phyloP scores from a whole-genome alignment of 2,113 vertebrate species.

The Aptenodytes forsteri region DNA sequence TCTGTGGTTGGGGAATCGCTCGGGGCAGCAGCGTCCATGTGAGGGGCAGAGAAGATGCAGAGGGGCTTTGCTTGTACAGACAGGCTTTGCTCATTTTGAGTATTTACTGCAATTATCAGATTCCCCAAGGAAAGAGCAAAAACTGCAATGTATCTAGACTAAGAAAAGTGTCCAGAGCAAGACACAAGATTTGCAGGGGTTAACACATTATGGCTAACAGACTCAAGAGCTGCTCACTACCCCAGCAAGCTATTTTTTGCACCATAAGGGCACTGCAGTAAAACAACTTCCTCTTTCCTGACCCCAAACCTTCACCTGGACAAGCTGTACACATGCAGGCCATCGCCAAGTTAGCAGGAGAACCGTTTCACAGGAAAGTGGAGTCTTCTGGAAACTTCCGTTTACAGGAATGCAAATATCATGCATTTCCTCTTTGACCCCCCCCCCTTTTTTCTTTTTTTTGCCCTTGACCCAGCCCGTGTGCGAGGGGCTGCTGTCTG shows the following conservation, averaged over 20 bases:
- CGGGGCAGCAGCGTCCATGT: background rate
- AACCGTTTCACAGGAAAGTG: background rate
- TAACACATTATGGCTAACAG: background rate
- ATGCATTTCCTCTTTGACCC: background rate
- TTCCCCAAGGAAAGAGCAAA: background rate
- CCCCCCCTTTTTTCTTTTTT: too few relatives aligned
- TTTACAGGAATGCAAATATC: background rate
- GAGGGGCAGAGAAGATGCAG: background rate
- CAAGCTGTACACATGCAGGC: background rate
- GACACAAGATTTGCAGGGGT: background rate
- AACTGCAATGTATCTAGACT: background rate
- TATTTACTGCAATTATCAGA: background rate
- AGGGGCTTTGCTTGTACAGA: background rate
- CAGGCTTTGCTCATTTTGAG: background rate
- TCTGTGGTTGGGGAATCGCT: background rate
- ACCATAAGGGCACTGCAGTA: background rate
- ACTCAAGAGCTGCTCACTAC: background rate
- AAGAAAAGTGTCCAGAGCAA: background rate
- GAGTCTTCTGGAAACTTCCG: background rate
- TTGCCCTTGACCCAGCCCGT: background rate
- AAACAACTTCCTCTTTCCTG: background rate
- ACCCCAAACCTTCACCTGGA: constrained; percentile 39
- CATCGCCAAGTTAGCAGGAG: background rate
- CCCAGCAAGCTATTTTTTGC: background rate
- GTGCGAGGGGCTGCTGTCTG: background rate